These are phyloP conservation scores for Pelusios castaneus DNA, from an alignment of 2,113 vertebrate genomes.

Conservation along the genomic window DNA sequence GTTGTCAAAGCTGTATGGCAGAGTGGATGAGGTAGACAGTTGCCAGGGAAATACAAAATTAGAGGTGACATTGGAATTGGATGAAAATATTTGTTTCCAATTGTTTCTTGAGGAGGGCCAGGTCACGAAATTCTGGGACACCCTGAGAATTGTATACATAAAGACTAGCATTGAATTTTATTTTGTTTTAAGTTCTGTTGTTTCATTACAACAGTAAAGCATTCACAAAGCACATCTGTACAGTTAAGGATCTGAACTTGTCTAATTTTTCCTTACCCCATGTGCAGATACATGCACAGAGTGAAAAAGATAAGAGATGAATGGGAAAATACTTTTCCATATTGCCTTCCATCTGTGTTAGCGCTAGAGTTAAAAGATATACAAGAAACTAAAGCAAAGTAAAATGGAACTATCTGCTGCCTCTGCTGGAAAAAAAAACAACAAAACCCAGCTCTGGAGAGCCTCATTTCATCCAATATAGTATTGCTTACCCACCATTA, in stretches of 20 bases:
- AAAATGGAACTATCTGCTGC: background rate
- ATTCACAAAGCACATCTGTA: background rate
- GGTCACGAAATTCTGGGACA: background rate
- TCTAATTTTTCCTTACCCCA: background rate
- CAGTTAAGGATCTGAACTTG: rapidly evolving
- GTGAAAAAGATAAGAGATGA: background rate
- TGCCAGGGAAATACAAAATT: background rate
- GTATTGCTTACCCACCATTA: background rate
- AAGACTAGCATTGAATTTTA: background rate
- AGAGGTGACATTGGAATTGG: background rate
- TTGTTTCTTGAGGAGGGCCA: background rate
- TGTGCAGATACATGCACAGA: background rate
- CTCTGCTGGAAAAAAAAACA: background rate
- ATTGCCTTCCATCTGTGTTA: background rate
- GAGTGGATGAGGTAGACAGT: rapidly evolving
- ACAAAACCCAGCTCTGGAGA: background rate
- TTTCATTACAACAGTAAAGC: background rate
- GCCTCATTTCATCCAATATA: background rate
- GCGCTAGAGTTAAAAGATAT: background rate
- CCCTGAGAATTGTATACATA: background rate
- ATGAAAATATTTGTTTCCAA: background rate
- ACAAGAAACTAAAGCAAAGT: background rate
- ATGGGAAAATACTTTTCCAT: background rate
- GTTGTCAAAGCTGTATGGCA: background rate
- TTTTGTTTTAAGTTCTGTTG: background rate